Conservation (phyloP, 2,888 invertebrate species). For the Polymixis flavicincta region DNA sequence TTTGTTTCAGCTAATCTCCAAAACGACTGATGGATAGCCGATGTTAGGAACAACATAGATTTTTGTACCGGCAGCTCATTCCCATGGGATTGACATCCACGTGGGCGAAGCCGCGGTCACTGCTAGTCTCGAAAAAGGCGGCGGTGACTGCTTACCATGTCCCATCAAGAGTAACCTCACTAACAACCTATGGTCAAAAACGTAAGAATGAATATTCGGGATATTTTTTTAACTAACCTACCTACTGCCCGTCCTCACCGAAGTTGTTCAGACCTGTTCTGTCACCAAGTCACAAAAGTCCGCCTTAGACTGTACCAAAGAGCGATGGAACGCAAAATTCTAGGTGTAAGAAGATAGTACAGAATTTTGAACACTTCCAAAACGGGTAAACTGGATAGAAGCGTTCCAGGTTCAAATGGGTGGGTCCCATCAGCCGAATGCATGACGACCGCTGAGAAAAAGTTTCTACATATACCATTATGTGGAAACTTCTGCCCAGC, state of each 20-base stretch:
- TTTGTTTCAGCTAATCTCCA: too few relatives aligned
- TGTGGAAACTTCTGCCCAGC: too few relatives aligned
- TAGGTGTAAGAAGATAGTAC: not conserved
- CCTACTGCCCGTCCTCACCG: not conserved
- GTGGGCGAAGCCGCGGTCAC: too few relatives aligned
- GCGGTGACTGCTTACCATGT: too few relatives aligned
- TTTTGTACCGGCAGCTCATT: too few relatives aligned
- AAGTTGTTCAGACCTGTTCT: not conserved
- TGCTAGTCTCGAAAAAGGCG: too few relatives aligned
- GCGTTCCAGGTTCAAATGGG: not conserved
- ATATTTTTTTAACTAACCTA: not conserved
- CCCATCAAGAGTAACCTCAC: too few relatives aligned
- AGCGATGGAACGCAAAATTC: not conserved
- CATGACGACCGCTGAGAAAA: not conserved
- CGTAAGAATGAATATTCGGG: not conserved
- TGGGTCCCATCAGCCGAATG: not conserved
- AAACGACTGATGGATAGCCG: too few relatives aligned
- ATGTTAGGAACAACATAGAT: too few relatives aligned
- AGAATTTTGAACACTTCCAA: not conserved
- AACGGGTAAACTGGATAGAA: not conserved
- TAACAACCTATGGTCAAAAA: not conserved
- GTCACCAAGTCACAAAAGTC: not conserved
- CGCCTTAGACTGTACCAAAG: not conserved
- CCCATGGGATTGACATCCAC: too few relatives aligned
- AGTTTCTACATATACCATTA: too few relatives aligned